Conservation (phyloP, 2,113 vertebrate genomes). For the Macrotis lagotis region DNA sequence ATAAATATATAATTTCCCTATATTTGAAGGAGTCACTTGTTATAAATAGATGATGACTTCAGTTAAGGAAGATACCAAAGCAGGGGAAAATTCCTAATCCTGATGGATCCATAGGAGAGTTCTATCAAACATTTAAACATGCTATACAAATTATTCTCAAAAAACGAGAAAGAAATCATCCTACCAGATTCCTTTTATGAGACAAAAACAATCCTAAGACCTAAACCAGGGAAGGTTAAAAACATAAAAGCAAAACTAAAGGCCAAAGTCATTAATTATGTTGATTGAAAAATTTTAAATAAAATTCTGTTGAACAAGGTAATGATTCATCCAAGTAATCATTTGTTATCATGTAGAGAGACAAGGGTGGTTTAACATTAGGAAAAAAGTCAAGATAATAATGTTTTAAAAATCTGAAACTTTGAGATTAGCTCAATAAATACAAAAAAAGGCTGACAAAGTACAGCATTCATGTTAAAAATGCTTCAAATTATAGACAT, state of each 20-base stretch:
- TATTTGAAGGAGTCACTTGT: not conserved
- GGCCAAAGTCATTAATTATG: not conserved
- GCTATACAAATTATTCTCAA: not conserved
- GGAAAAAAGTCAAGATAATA: not conserved
- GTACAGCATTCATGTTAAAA: not conserved
- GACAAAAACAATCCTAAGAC: not conserved
- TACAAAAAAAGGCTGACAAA: not conserved
- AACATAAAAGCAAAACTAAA: not conserved
- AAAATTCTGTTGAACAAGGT: not conserved
- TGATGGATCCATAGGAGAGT: not conserved
- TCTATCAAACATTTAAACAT: not conserved
- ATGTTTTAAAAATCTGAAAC: not conserved
- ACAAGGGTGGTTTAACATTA: not conserved
- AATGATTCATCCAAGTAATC: not conserved
- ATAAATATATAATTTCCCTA: not conserved
- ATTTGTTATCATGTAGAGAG: not conserved
- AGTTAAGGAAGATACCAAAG: not conserved
- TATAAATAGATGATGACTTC: not conserved
- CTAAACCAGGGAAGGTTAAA: not conserved
- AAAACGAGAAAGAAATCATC: not conserved
- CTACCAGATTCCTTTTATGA: not conserved
- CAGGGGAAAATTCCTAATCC: not conserved
- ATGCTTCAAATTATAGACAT: not conserved
- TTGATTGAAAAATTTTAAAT: not conserved
- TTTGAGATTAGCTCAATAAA: not conserved